Evolutionary conservation across 2,888 invertebrate genomes (phyloP).

Genomic region (Catocala fraxini): DNA sequence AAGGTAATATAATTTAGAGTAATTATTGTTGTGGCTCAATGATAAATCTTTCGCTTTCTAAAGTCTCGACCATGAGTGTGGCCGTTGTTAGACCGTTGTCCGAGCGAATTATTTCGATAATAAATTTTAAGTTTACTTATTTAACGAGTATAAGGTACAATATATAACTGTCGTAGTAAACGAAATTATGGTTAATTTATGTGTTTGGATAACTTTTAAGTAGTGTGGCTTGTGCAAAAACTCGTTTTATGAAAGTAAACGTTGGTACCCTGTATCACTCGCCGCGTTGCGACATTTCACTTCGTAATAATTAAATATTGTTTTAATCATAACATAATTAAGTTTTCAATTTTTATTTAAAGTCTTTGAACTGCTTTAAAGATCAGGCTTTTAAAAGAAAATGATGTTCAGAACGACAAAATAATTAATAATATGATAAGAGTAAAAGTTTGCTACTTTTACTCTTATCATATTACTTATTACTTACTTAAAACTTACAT

Average conservation of each 20-base stretch:
- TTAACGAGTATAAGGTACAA: conserved; percentile 11
- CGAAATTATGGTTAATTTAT: conserved; percentile 36
- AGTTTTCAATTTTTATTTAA: conserved; percentile 4
- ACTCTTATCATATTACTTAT: too few species aligned
- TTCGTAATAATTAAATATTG: conserved; percentile 64
- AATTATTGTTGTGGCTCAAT: conserved; percentile 69
- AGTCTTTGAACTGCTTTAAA: too few species aligned
- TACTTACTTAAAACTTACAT: too few species aligned
- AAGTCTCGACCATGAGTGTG: conserved; percentile 83
- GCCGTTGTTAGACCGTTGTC: conserved; percentile 70
- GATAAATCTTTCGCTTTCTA: conserved; percentile 83
- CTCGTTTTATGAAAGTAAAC: conserved; percentile 78
- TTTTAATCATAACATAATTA: conserved; percentile 37
- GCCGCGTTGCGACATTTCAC: conserved; percentile 72
- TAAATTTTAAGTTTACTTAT: conserved; percentile 28
- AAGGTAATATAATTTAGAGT: conserved; percentile 57
- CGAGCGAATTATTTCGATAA: conserved; percentile 58
- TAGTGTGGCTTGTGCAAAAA: conserved; percentile 59
- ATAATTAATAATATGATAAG: too few species aligned
- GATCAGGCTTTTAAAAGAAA: too few species aligned
- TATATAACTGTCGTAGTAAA: conserved; percentile 6
- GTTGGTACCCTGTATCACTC: conserved; percentile 55
- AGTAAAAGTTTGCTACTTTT: too few species aligned
- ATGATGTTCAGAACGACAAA: too few species aligned
- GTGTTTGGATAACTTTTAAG: conserved; percentile 43